A percentile compares a stretch with the other conserved stretches of the same genome.
Evolutionary conservation across 2,888 invertebrate species (phyloP).

Genomic region (Pristionchus fissidentatus): DNA sequence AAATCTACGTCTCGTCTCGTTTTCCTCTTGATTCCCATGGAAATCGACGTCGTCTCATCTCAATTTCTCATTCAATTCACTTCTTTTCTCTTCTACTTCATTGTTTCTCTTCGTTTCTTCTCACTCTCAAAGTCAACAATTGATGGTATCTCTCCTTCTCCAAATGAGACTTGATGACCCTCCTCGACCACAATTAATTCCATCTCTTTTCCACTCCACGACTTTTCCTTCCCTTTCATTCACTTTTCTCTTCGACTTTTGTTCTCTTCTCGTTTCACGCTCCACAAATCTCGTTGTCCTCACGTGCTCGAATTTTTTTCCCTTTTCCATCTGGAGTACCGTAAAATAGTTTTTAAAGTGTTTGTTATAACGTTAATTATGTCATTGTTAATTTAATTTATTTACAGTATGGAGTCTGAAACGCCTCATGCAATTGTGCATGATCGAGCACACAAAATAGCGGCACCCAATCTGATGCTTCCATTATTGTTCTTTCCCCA

Average conservation of each 20-base stretch:
- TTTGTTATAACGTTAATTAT: too few relatives aligned
- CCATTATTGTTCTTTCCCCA: constrained; percentile 47
- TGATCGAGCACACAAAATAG: constrained; percentile 36
- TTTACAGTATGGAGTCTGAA: constrained; percentile 5
- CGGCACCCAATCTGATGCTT: constrained; percentile 48
- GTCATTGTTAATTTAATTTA: background rate
- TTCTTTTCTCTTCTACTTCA: background rate
- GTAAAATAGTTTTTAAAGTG: too few relatives aligned
- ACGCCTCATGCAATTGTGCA: constrained; percentile 9
- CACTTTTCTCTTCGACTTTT: background rate
- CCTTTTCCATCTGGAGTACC: constrained; percentile 11
- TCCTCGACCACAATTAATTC: background rate
- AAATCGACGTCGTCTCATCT: background rate
- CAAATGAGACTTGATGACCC: constrained; percentile 22
- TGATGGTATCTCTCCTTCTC: constrained; percentile 11
- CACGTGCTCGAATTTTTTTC: background rate
- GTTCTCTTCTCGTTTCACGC: constrained; percentile 9
- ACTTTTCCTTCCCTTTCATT: background rate
- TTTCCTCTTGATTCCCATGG: background rate
- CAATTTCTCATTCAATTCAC: background rate
- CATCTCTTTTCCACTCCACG: background rate
- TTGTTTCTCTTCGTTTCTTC: background rate
- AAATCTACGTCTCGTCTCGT: background rate
- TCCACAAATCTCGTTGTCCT: background rate
- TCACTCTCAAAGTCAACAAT: background rate